These are phyloP conservation scores for Eilema caniola DNA, from an alignment of 2,888 invertebrate genomes.

Conservation along the genomic window DNA sequence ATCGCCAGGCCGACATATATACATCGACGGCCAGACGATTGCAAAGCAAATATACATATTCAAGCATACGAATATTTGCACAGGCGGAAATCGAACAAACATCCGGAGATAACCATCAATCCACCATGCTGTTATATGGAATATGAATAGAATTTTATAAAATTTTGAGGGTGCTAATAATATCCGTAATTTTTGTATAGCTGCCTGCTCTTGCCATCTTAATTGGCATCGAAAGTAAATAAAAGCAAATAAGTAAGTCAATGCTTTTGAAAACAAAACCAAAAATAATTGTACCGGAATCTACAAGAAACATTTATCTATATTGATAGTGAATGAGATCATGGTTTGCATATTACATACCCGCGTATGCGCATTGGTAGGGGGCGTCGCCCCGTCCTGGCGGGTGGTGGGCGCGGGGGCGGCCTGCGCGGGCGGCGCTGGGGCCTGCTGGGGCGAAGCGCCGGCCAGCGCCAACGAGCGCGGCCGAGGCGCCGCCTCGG, in stretches of 20 bases:
- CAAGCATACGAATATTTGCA: too few relatives aligned
- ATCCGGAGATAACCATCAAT: background rate
- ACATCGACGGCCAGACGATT: too few relatives aligned
- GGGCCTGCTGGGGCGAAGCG: slow-evolving; percentile 44
- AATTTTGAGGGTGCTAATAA: background rate
- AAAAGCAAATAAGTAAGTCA: background rate
- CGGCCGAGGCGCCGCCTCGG: slow-evolving; percentile 78
- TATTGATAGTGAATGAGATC: background rate
- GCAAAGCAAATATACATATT: too few relatives aligned
- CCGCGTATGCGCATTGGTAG: slow-evolving; percentile 13
- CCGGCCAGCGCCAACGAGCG: slow-evolving; percentile 71
- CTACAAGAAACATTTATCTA: background rate
- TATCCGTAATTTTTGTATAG: background rate
- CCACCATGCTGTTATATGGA: background rate
- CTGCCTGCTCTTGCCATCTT: background rate
- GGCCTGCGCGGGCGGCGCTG: slow-evolving; percentile 26
- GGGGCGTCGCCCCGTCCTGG: background rate
- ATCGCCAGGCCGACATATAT: too few relatives aligned
- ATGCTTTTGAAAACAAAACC: background rate
- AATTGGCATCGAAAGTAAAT: background rate
- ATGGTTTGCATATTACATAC: background rate
- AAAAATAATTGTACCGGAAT: background rate
- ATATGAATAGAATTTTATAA: background rate
- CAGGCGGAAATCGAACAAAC: background rate
- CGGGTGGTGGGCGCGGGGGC: background rate